A percentile compares a stretch with the other conserved stretches of the same genome.
Evolutionary conservation across 2,888 invertebrate genomes (phyloP).

Genomic region (Agriotes lineatus): DNA sequence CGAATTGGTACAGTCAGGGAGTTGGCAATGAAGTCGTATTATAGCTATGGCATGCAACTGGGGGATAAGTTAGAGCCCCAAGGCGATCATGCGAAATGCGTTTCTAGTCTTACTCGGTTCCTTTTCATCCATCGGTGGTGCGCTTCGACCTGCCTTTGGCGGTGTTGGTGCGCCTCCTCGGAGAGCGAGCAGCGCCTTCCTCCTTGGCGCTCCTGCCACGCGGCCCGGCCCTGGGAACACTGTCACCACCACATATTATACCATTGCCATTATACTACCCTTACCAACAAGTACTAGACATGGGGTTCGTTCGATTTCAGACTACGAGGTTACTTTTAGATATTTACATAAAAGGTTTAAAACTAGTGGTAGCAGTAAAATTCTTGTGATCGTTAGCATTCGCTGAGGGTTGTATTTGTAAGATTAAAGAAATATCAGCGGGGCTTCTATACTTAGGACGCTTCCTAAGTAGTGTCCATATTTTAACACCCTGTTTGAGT

Average conservation of each 20-base stretch:
- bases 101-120: conserved; percentile 77
- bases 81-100: conserved; percentile 30
- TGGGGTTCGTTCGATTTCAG: no score
- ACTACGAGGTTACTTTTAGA: no score
- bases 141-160: conserved; percentile 72
- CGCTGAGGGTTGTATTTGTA: no score
- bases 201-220: conserved; percentile 80
- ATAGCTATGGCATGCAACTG: conserved; percentile 6
- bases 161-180: conserved; percentile 74
- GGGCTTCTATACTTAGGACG: no score
- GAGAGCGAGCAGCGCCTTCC: conserved; percentile 76
- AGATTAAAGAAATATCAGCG: no score
- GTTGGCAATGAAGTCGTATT: neutral
- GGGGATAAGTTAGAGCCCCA: neutral
- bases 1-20: neutral
- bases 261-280: neutral
- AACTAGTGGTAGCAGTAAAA: no score
- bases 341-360: no score
- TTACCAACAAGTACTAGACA: no score
- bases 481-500: no score
- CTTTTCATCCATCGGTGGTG: conserved; percentile 87
- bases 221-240: conserved; percentile 87
- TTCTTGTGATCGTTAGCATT: no score
- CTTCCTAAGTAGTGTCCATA: no score
- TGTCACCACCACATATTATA: conserved; percentile 58